Evolutionary conservation across 2,797 vertebrate genomes (phyloP), one percentile per base, ranked within the genome.

Genomic region (Gephyroberyx darwinii): DNA sequence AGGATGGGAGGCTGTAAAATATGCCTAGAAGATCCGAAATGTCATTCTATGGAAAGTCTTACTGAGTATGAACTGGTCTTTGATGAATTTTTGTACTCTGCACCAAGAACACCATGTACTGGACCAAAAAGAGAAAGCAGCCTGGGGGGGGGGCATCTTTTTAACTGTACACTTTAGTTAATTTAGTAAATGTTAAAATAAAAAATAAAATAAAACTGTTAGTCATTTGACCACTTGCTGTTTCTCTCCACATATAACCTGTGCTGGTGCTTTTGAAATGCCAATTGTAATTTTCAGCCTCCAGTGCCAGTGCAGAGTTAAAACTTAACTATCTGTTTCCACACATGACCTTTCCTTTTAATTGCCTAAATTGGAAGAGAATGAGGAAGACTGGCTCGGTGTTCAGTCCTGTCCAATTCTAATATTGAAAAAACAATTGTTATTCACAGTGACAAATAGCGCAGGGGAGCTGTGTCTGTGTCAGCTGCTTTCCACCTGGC

Each of bases 401-500:
- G 82, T 74, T 86, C 86, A 59, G 66, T 87, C 70, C 87, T 81
- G 84, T 92, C 89, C 87, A 78, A 78, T 73, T 80, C 77, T 82
- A 81, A 88, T 89, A 89, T 76, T 81, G 78, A 88, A 82, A 83
- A 82, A 90, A 89, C 86, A 89, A 91, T 88, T 86, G 86, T 86
- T 90, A 93, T 90, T 86, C 87, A 86, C 81, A 68, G 80, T 85
- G 92, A 92, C 89, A 88, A 90, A 92, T 83, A 84, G 78, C 45
- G 35, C 35, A 5, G 69, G 65, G 72, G 80, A 76, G 84, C 71
- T 52, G 60, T 69, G 84, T 78, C 81, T 85, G 83, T 86, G 90
- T 91, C 93, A 92, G 89, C 90, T 91, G 91, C 82, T 84, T 81
- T 84, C 87, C 93, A 93, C 92, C 92, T 93, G 93, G 84, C 74